Evolutionary conservation across 2,113 vertebrate species (phyloP), one percentile per base, ranked within the genome.

Genomic region (Passer montanus): DNA sequence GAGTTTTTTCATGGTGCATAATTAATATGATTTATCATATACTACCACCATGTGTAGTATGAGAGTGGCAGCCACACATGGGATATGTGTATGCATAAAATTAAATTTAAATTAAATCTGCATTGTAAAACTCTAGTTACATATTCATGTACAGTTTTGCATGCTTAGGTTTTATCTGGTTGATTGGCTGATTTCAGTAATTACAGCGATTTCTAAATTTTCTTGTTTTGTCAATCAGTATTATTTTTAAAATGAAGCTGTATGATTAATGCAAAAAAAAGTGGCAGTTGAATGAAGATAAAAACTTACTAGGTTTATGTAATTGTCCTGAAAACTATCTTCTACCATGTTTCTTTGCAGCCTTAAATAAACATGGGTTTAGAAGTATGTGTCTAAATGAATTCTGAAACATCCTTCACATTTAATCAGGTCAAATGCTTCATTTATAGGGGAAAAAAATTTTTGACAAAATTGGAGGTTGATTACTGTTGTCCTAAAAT

Each of bases 401-500:
- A 59, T 82, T 88, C 55, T 58, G 43, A 78, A 66, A 84, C 5
- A 35, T 43, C 47, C 12, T 74, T 70, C 16, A 35, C 2, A 19
- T 74, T 56, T 67, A 67, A 62, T 66, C 8, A 46, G 60, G 43
- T 46, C 5, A 55, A 74, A 74, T 28, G 7, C 20, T 77, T 70
- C 17, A 13, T 83, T 76, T 69, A 10, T 16, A 28, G 26, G 21
- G 26, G 35, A 81, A 47, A 67, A 79, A 39, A 11, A 8, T 5
- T 79, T 68, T 26, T 31, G 19, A 24, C n/a, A 84, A 87, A 43
- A 84, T 43, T 85, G 53, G 49, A 83, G 21, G 7, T 68, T 93
- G 92, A 84, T 91, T 90, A 74, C 82, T 13, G 3, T 67, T 28
- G 17, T 94, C 68, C 69, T 84, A 94, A 88, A 96, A 81, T 76